Evolutionary conservation across 2,797 vertebrate genomes (phyloP).

Genomic region (Mus caroli): DNA sequence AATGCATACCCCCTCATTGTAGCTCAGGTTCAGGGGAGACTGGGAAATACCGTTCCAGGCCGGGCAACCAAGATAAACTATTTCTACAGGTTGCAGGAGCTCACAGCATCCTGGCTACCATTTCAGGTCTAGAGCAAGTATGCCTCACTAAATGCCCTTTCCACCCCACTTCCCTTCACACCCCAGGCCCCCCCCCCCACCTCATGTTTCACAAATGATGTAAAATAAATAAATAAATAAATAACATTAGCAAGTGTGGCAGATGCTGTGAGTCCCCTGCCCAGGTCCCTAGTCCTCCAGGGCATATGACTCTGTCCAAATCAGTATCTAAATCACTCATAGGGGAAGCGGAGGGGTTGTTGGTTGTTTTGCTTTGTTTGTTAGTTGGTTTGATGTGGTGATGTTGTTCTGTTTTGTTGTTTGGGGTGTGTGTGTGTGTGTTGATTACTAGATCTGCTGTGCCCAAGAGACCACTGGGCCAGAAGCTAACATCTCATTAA

Average conservation of each 20-base stretch:
- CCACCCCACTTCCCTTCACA: not conserved
- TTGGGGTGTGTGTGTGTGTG: no score
- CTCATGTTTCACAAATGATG: not conserved
- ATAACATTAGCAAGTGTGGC: not conserved
- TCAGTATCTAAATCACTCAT: not conserved
- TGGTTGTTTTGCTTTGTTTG: not conserved
- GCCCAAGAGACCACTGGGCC: not conserved
- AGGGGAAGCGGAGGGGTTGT: not conserved
- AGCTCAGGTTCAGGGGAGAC: not conserved
- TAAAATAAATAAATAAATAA: not conserved
- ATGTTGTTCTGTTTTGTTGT: not conserved
- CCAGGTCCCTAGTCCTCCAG: not conserved
- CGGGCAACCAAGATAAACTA: not conserved
- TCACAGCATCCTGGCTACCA: not conserved
- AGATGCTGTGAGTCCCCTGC: not conserved
- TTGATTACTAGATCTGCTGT: not conserved
- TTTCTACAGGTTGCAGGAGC: not conserved
- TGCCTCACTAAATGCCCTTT: not conserved
- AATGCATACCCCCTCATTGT: not conserved
- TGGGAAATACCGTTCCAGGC: not conserved
- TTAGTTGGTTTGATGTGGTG: not conserved
- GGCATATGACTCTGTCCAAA: not conserved
- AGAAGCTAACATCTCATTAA: accelerated
- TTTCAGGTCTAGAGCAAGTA: not conserved
- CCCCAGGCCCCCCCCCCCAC: not conserved